Evolutionary conservation across 2,113 vertebrate genomes (phyloP).

Genomic region (Pipra filicauda): DNA sequence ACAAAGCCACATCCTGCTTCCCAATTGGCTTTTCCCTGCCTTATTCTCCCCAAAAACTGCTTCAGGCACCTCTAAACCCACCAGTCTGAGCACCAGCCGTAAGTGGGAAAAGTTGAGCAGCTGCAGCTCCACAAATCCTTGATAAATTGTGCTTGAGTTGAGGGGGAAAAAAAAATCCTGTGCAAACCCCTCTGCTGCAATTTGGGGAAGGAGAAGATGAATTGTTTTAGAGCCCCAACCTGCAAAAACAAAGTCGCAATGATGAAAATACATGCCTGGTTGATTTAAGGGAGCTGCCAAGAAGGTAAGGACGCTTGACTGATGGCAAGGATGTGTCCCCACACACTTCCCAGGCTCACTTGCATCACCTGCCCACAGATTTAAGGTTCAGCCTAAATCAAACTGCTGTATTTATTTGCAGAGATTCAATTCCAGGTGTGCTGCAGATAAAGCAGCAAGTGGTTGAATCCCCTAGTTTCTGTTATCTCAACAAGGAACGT

Average conservation of each 20-base stretch:
- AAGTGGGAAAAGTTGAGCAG: neutral
- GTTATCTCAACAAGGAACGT: neutral
- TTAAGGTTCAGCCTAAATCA: neutral
- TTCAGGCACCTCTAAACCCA: neutral
- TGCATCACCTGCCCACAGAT: neutral
- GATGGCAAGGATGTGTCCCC: neutral
- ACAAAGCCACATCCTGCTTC: conserved; percentile 33
- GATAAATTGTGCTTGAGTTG: neutral
- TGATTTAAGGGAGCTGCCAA: neutral
- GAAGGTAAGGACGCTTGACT: rapidly evolving
- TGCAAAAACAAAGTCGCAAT: neutral
- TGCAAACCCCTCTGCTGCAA: neutral
- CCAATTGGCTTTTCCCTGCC: neutral
- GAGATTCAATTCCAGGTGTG: neutral
- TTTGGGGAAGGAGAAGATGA: rapidly evolving
- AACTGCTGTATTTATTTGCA: neutral
- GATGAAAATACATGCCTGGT: neutral
- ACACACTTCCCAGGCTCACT: too few relatives aligned
- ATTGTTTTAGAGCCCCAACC: neutral
- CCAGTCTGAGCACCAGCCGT: rapidly evolving
- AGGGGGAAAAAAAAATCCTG: rapidly evolving
- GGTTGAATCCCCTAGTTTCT: neutral
- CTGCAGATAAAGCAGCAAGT: neutral
- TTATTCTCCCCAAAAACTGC: neutral
- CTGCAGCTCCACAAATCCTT: neutral